phyloP scores from a whole-genome alignment of 2,888 invertebrate genomes.

The Eubasilissa splendida region DNA sequence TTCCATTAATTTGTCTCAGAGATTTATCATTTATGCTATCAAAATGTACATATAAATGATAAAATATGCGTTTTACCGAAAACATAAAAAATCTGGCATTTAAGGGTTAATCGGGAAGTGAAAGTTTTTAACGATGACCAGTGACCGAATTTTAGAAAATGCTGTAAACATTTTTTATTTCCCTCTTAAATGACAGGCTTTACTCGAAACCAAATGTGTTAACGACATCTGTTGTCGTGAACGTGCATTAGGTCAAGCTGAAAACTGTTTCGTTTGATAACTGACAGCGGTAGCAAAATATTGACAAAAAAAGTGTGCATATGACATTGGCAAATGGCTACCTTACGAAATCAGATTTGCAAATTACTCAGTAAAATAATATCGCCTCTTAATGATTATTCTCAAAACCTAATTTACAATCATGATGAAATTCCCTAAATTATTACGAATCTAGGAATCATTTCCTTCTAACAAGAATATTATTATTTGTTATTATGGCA shows the following conservation, averaged over 20 bases:
- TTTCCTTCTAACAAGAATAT: constrained; percentile 11
- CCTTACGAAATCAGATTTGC: constrained; percentile 19
- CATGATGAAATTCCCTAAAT: too few species aligned
- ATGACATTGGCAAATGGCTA: constrained; percentile 42
- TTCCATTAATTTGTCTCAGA: too few species aligned
- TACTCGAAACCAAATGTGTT: not conserved
- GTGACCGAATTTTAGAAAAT: not conserved
- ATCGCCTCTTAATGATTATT: not conserved
- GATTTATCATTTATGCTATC: too few species aligned
- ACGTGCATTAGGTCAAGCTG: constrained; percentile 1
- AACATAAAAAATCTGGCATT: too few species aligned
- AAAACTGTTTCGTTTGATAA: constrained; percentile 22
- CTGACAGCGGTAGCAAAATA: constrained; percentile 34
- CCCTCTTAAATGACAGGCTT: not conserved
- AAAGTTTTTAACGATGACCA: too few species aligned
- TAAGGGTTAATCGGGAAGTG: too few species aligned
- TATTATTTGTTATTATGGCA: constrained; percentile 43
- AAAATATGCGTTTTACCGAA: too few species aligned
- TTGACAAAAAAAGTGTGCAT: constrained; percentile 28
- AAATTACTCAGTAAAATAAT: constrained; percentile 2
- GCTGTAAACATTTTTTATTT: not conserved
- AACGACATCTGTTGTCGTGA: constrained; percentile 25
- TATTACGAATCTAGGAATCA: not conserved
- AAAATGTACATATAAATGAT: too few species aligned
- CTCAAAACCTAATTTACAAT: not conserved